Percentiles rank a stretch among this genome's conserved stretches.
Conservation (phyloP, 2,888 invertebrate species). For the Calameuta pallipes region DNA sequence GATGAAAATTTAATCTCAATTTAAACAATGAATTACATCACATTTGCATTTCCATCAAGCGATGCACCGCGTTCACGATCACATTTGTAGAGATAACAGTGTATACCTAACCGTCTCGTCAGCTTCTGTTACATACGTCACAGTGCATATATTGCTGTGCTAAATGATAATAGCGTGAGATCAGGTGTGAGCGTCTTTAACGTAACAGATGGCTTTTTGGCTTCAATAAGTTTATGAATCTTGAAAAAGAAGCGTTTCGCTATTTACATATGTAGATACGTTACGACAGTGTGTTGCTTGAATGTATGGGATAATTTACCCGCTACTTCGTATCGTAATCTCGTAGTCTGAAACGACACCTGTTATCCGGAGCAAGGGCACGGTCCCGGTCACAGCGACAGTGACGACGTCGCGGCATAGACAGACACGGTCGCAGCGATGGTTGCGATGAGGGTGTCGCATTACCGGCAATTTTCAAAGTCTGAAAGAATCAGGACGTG, state of each 20-base stretch:
- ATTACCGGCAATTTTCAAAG: conserved; percentile 46
- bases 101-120: background rate
- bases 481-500: conserved; percentile 28
- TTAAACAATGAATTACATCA: background rate
- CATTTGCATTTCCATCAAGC: background rate
- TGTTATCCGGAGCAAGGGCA: conserved; percentile 8
- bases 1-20: background rate
- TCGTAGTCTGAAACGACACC: background rate
- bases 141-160: background rate
- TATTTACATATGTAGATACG: background rate
- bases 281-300: background rate
- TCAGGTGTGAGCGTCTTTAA: background rate
- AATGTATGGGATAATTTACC: background rate
- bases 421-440: background rate
- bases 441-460: conserved; percentile 16
- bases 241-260: background rate
- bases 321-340: background rate
- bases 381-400: background rate
- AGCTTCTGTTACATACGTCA: background rate
- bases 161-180: background rate
- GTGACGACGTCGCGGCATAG: background rate
- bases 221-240: background rate
- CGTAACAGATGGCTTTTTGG: background rate
- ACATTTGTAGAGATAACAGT: background rate
- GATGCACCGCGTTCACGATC: background rate